Conservation (phyloP, 2,797 vertebrate genomes). For the Cossypha caffra region DNA sequence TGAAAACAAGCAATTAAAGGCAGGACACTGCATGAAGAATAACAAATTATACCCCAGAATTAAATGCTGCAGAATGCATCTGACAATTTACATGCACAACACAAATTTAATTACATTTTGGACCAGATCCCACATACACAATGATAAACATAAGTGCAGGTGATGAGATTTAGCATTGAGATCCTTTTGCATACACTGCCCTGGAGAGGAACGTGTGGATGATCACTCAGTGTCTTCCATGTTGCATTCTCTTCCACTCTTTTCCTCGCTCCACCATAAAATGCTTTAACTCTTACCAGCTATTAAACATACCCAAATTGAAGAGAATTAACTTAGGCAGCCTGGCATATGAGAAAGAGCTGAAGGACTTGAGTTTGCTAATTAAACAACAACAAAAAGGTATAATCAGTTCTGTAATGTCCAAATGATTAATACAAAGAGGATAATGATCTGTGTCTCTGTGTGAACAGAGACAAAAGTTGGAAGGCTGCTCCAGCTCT, state of each 20-base stretch:
- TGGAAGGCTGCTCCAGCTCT: neutral
- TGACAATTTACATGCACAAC: neutral
- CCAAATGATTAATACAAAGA: neutral
- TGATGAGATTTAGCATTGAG: neutral
- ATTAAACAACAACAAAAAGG: neutral
- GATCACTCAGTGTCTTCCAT: neutral
- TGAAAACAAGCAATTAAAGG: neutral
- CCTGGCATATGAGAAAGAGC: neutral
- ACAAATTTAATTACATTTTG: neutral
- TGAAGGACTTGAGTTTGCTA: neutral
- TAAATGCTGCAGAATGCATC: neutral
- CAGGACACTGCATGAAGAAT: neutral
- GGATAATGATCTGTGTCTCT: neutral
- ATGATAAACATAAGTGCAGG: rapidly evolving
- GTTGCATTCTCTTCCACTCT: neutral
- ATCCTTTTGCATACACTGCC: neutral
- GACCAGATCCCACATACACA: neutral
- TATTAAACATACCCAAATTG: neutral
- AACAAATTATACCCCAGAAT: neutral
- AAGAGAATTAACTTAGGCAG: neutral
- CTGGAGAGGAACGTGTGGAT: neutral
- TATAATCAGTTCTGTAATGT: neutral
- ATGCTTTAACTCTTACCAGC: neutral
- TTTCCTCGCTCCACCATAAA: neutral
- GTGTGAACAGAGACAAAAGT: neutral